phyloP scores from a whole-genome alignment of 1,140 invertebrate species.

The Araneus ventricosus region DNA sequence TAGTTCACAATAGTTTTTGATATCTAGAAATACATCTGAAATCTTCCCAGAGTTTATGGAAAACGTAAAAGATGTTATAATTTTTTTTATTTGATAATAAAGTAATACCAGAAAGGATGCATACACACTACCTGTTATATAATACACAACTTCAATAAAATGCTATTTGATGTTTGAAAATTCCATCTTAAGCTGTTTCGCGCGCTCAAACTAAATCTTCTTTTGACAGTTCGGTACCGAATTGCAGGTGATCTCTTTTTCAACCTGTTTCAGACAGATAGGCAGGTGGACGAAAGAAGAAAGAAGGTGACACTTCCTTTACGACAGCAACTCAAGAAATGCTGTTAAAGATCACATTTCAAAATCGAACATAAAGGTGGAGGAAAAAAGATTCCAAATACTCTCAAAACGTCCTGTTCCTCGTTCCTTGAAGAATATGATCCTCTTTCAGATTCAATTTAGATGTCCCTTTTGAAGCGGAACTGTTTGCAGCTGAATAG shows the following conservation, averaged over 20 bases:
- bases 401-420: neutral
- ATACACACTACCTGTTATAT: too few relatives aligned
- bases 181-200: neutral
- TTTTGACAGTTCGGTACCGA: neutral
- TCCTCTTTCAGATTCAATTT: constrained; percentile 63
- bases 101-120: too few relatives aligned
- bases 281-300: neutral
- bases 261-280: neutral
- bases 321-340: neutral
- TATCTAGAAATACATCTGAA: too few relatives aligned
- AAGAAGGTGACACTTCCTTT: neutral
- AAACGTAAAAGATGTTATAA: too few relatives aligned
- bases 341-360: constrained; percentile 40
- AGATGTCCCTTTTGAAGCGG: constrained; percentile 5
- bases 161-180: too few relatives aligned
- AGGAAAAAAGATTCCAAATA: neutral
- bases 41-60: too few relatives aligned
- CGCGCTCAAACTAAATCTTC: neutral
- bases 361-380: neutral
- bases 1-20: too few relatives aligned
- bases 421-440: constrained; percentile 23
- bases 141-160: too few relatives aligned
- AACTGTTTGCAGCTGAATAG: neutral
- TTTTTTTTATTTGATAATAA: too few relatives aligned
- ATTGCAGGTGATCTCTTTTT: neutral